Evolutionary conservation across 2,888 invertebrate species (phyloP).

Genomic region (Galerucella pusilla): DNA sequence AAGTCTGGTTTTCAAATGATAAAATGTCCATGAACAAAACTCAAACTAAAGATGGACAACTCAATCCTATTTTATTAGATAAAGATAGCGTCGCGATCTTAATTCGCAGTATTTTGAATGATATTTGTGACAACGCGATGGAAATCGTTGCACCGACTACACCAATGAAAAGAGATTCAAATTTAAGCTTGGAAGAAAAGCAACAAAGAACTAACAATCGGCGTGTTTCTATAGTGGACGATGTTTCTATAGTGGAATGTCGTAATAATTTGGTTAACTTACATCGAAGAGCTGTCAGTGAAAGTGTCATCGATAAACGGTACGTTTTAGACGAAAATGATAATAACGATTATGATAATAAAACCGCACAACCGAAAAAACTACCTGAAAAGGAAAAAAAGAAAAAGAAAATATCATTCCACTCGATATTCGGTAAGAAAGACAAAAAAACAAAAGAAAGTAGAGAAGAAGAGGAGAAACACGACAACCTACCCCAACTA

Average conservation of each 20-base stretch:
- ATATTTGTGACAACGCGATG: conserved; percentile 50
- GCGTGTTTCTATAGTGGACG: conserved; percentile 50
- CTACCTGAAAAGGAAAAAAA: conserved; percentile 49
- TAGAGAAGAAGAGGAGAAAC: conserved; percentile 54
- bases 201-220: conserved; percentile 43
- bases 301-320: conserved; percentile 17
- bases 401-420: conserved; percentile 55
- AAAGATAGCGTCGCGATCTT: conserved; percentile 40
- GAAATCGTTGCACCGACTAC: conserved; percentile 38
- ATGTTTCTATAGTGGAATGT: conserved; percentile 47
- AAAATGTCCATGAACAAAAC: conserved; percentile 45
- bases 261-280: conserved; percentile 45
- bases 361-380: conserved; percentile 37
- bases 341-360: conserved; percentile 42
- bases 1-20: conserved; percentile 46
- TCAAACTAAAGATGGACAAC: conserved; percentile 32
- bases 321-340: conserved; percentile 49
- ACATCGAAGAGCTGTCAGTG: conserved; percentile 40
- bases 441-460: conserved; percentile 52
- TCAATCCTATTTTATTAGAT: conserved; percentile 31
- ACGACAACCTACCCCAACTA: conserved; percentile 53
- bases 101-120: conserved; percentile 44
- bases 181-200: conserved; percentile 46
- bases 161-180: conserved; percentile 48
- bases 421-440: conserved; percentile 53